Percentiles rank a stretch among this genome's conserved stretches.
phyloP scores from a whole-genome alignment of 2,797 vertebrate genomes.

The Botia kubotai region DNA sequence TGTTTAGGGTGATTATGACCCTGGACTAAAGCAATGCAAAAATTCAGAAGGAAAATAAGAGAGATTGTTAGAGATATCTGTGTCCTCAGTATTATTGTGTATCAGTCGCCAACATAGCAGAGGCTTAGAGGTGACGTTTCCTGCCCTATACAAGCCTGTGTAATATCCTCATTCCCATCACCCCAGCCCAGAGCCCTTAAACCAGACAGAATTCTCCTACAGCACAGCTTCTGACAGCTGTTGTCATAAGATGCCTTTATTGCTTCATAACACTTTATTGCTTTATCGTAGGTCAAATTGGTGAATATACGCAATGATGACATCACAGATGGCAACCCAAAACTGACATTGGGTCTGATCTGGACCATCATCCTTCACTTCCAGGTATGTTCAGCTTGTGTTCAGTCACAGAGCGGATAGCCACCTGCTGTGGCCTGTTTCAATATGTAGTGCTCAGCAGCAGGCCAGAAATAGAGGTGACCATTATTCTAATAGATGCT shows the following conservation, averaged over 20 bases:
- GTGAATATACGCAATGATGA: conserved; percentile 98
- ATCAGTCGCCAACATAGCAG: neutral
- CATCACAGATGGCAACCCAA: conserved; percentile 98
- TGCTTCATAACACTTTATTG: neutral
- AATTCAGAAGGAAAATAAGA: neutral
- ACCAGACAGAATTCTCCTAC: conserved; percentile 18
- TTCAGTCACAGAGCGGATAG: neutral
- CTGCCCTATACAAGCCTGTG: neutral
- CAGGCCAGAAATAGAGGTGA: neutral
- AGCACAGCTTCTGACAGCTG: conserved; percentile 25
- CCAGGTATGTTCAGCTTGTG: conserved; percentile 82
- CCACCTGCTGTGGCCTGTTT: neutral
- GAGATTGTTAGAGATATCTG: neutral
- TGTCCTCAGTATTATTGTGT: neutral
- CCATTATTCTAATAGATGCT: neutral
- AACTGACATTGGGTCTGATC: conserved; percentile 95
- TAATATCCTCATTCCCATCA: neutral
- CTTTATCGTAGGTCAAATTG: conserved; percentile 87
- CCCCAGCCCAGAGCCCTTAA: conserved; percentile 4
- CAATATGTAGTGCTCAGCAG: accelerated
- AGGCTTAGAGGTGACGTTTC: conserved; percentile 13
- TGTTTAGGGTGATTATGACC: neutral
- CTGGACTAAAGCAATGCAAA: neutral
- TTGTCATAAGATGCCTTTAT: neutral
- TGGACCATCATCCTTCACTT: conserved; percentile 99